Percentiles rank a stretch among this genome's conserved stretches.
phyloP scores from a whole-genome alignment of 2,113 vertebrate species.

The Phyllostomus hastatus region DNA sequence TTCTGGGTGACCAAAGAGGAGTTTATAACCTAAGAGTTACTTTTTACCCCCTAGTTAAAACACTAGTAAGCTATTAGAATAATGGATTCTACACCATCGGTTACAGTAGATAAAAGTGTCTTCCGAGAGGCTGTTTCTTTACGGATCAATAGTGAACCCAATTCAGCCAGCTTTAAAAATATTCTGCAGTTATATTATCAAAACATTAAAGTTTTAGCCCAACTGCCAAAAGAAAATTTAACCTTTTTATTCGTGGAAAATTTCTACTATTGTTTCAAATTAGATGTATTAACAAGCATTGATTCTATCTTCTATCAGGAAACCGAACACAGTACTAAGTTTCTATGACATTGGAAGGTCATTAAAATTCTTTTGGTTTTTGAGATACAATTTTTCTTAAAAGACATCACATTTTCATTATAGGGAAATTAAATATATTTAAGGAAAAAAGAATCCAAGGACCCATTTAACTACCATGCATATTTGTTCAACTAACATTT shows the following conservation, averaged over 20 bases:
- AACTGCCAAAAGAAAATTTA: not conserved
- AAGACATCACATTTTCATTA: not conserved
- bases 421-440: not conserved
- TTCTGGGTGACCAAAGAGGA: not conserved
- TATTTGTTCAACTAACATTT: not conserved
- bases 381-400: not conserved
- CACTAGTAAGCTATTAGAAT: constrained; percentile 57
- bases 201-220: not conserved
- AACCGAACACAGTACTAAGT: not conserved
- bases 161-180: constrained; percentile 14
- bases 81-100: constrained; percentile 53
- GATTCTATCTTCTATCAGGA: not conserved
- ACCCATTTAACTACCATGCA: not conserved
- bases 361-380: not conserved
- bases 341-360: not conserved
- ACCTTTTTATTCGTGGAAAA: not conserved
- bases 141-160: constrained; percentile 51
- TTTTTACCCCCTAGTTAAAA: constrained; percentile 26
- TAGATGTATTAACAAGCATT: not conserved
- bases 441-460: not conserved
- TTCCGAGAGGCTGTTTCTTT: constrained; percentile 55
- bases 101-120: constrained; percentile 58
- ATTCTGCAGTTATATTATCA: not conserved
- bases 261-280: not conserved
- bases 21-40: constrained; percentile 27